A percentile compares a stretch with the other conserved stretches of the same genome.
phyloP scores from a whole-genome alignment of 1,140 invertebrate genomes.

The Brachionus sp. region DNA sequence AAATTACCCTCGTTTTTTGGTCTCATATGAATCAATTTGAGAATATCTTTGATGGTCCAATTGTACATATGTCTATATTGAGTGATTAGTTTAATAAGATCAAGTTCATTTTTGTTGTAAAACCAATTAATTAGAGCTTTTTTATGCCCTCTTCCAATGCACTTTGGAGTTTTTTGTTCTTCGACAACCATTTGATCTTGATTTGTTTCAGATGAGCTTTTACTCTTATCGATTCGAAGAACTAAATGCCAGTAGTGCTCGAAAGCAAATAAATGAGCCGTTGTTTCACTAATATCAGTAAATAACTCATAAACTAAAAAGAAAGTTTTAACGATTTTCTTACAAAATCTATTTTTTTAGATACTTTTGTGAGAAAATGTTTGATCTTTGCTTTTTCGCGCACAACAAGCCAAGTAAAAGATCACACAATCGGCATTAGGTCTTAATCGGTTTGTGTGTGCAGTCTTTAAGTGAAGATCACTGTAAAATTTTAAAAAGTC shows the following conservation, averaged over 20 bases:
- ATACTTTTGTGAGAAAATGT: conserved; percentile 6
- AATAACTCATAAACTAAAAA: neutral
- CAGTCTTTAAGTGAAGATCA: neutral
- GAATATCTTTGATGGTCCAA: conserved; percentile 19
- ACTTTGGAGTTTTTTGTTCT: neutral
- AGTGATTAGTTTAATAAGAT: neutral
- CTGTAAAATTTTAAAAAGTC: neutral
- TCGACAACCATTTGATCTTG: neutral
- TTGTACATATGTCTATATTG: neutral
- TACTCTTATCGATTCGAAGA: neutral
- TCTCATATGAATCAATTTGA: conserved; percentile 26
- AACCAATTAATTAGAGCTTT: conserved; percentile 26
- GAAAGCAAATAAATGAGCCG: neutral
- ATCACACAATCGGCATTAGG: neutral
- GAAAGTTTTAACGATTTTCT: neutral
- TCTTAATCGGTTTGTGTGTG: neutral
- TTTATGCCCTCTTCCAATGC: conserved; percentile 18
- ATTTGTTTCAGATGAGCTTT: neutral
- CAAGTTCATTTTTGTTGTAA: neutral
- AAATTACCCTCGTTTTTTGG: conserved; percentile 18
- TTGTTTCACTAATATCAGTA: neutral
- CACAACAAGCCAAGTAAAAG: conserved; percentile 11
- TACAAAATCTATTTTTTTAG: neutral
- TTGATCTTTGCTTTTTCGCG: neutral
- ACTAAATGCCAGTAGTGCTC: neutral